A percentile compares a stretch with the other conserved stretches of the same genome.
Evolutionary conservation across 2,113 vertebrate genomes (phyloP).

Genomic region (Lichenostomus cassidix): DNA sequence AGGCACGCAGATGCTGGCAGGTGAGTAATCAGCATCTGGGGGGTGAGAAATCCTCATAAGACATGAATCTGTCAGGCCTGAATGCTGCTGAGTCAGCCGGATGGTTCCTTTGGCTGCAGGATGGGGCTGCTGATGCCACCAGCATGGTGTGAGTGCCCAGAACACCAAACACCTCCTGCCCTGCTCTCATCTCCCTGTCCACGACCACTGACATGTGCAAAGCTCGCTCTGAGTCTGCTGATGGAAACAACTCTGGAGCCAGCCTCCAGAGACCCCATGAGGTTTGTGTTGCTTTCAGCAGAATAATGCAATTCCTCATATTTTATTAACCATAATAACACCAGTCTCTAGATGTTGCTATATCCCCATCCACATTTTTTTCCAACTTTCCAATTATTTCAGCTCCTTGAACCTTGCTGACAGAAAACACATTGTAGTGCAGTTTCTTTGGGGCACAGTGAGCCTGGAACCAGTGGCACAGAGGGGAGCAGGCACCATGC

Average conservation of each 20-base stretch:
- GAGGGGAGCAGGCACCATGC: background rate
- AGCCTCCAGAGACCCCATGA: background rate
- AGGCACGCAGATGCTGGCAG: accelerated
- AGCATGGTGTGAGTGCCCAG: accelerated
- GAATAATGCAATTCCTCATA: slow-evolving; percentile 67
- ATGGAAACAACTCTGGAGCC: slow-evolving; percentile 47
- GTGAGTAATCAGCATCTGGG: background rate
- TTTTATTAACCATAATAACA: slow-evolving; percentile 77
- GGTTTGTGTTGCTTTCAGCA: slow-evolving; percentile 47
- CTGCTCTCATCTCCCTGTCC: background rate
- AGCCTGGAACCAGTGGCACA: background rate
- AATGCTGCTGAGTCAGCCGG: background rate
- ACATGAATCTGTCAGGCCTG: accelerated
- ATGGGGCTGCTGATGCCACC: background rate
- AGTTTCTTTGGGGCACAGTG: background rate
- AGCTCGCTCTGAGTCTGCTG: slow-evolving; percentile 1
- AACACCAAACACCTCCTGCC: accelerated
- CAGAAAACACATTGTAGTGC: slow-evolving; percentile 14
- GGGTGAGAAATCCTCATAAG: background rate
- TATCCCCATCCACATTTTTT: slow-evolving; percentile 55
- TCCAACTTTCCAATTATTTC: slow-evolving; percentile 65
- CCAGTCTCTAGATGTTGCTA: slow-evolving; percentile 56
- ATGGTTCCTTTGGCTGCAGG: background rate
- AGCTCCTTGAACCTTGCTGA: slow-evolving; percentile 36
- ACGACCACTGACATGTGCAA: accelerated